Base-by-base conservation (phyloP, 2,113 vertebrate species). In the Hirundichthys speculiger region DNA sequence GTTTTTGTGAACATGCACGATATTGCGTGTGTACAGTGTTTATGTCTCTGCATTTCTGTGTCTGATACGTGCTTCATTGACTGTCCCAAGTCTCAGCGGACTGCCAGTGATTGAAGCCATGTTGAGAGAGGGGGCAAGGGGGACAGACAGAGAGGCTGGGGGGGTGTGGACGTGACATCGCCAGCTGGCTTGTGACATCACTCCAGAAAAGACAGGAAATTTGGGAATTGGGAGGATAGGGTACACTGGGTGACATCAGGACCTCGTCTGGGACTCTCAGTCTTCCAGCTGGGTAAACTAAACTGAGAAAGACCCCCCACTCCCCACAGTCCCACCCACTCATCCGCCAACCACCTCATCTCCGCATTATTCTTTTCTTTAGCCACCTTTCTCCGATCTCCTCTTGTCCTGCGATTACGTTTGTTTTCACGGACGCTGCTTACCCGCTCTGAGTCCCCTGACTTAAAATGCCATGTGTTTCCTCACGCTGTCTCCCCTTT, bases 131-230 rank as follows among this genome's bases (percentile, higher is more conserved):
- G 61, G 70, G 70, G 56, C 50, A 74, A 57, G 55, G 22, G 76
- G 72, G 49, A 66, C 19, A 19, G 39, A 56, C 30, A 7, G 66
- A 76, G 30, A 69, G 65, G 61, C 22, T n/a, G 6, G 42, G 53
- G 67, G 75, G 54, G 65, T 65, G 86, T 79, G 86, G 89, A 89
- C 87, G 77, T 92, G 90, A 93, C 89, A 92, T 90, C 88, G 81
- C 86, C 89, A 91, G 91, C 89, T 91, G 91, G 85, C 80, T 77
- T 79, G 86, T 92, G 90, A 93, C 89, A 91, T 92, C 91, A 91
- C 85, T 69, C 39, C 63, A 68, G 66, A 61, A 25, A 42, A 83
- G 84, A 89, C 91, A 91, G 92, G 92, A 93, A 89, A 85, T 77
- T 43, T 22, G 86, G 82, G 89, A 87, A 54, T 75, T 82, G 73